These are phyloP conservation scores for Sisyra nigra DNA, from an alignment of 2,888 invertebrate genomes.

Conservation along the genomic window DNA sequence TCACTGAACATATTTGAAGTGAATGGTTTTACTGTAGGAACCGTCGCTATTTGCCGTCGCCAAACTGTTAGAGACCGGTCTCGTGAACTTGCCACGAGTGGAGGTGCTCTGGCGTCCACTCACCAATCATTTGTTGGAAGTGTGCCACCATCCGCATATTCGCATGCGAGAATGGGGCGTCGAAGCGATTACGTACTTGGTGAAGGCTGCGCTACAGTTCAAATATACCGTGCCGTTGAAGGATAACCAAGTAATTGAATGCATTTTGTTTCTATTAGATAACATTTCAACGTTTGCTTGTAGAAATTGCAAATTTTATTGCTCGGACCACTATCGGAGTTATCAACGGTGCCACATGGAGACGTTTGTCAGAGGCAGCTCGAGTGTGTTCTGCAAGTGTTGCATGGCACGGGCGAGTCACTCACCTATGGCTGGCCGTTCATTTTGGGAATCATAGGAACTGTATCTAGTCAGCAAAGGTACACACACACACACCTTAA, in stretches of 20 bases:
- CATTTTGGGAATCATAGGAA: constrained; percentile 88
- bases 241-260: constrained; percentile 62
- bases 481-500: no score
- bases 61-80: constrained; percentile 91
- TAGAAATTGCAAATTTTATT: constrained; percentile 71
- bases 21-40: constrained; percentile 52
- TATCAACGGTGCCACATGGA: constrained; percentile 77
- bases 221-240: constrained; percentile 69
- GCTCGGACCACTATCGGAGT: constrained; percentile 77
- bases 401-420: constrained; percentile 86
- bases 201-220: constrained; percentile 78
- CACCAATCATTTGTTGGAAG: constrained; percentile 89
- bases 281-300: constrained; percentile 9
- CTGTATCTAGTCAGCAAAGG: constrained; percentile 86
- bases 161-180: constrained; percentile 97
- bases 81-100: constrained; percentile 84
- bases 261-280: neutral
- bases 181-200: constrained; percentile 86
- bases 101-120: constrained; percentile 91
- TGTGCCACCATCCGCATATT: constrained; percentile 89
- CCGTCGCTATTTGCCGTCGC: constrained; percentile 95
- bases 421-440: constrained; percentile 91
- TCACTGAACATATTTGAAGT: no score
- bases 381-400: constrained; percentile 82
- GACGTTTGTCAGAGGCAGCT: constrained; percentile 91